phyloP scores from a whole-genome alignment of 2,797 vertebrate genomes.

The Hylomyscus alleni region DNA sequence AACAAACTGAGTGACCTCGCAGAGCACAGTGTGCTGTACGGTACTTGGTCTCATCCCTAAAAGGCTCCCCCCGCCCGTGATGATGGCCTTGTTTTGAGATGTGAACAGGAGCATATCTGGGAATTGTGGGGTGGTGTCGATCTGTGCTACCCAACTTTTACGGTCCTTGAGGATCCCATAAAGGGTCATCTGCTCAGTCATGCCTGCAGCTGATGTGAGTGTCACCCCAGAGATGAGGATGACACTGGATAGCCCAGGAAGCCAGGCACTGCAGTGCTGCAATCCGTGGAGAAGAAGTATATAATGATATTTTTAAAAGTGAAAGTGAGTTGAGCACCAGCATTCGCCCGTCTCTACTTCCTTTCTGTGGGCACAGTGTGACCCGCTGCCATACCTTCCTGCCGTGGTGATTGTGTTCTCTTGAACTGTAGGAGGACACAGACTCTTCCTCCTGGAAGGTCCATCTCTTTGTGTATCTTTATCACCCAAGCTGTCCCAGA shows the following conservation, averaged over 20 bases:
- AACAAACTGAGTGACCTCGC: conserved; percentile 95
- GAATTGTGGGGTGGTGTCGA: conserved; percentile 96
- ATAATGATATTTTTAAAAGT: not conserved
- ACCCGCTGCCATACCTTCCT: not conserved
- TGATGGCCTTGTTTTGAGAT: conserved; percentile 95
- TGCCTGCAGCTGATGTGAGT: conserved; percentile 76
- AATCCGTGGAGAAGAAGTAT: conserved; percentile 45
- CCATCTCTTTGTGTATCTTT: not conserved
- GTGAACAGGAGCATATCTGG: conserved; percentile 97
- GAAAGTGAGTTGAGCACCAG: not conserved
- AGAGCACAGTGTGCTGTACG: conserved; percentile 95
- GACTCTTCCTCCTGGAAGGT: not conserved
- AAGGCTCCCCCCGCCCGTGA: conserved; percentile 98
- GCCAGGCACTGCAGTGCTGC: rapidly evolving
- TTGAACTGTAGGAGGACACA: not conserved
- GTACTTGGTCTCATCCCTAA: conserved; percentile 96
- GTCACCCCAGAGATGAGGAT: conserved; percentile 90
- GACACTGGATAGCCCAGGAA: conserved; percentile 78
- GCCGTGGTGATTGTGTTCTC: not conserved
- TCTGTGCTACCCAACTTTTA: conserved; percentile 97
- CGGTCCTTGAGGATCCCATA: conserved; percentile 97
- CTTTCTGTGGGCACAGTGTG: not conserved
- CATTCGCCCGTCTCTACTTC: too few species aligned
- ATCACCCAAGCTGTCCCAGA: not conserved
- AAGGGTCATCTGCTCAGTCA: conserved; percentile 98